These are phyloP conservation scores for Brachionichthys hirsutus DNA, from an alignment of 2,113 vertebrate genomes.

Conservation along the genomic window DNA sequence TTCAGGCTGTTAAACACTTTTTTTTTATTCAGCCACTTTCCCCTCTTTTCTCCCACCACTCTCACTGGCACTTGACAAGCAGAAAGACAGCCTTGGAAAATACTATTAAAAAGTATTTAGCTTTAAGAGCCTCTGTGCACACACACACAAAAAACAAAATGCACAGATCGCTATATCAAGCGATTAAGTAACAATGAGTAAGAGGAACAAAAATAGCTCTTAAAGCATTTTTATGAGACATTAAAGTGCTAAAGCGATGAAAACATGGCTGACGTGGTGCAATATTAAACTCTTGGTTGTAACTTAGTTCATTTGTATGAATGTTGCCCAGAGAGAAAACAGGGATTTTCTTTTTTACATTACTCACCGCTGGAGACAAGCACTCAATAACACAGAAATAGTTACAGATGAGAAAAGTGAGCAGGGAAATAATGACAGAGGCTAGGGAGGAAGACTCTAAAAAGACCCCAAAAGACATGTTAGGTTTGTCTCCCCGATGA, in stretches of 20 bases:
- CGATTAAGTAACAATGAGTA: constrained; percentile 44
- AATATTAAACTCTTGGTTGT: constrained; percentile 37
- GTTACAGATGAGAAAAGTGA: constrained; percentile 46
- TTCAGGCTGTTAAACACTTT: constrained; percentile 72
- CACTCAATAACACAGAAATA: constrained; percentile 16
- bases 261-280: constrained; percentile 29
- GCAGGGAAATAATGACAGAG: constrained; percentile 40
- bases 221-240: constrained; percentile 60
- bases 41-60: constrained; percentile 27
- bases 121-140: constrained; percentile 62
- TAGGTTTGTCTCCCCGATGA: constrained; percentile 67
- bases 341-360: constrained; percentile 19
- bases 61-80: constrained; percentile 72
- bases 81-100: constrained; percentile 76
- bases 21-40: constrained; percentile 33
- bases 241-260: constrained; percentile 21
- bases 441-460: constrained; percentile 39
- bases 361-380: constrained; percentile 20
- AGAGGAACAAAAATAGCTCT: constrained; percentile 42
- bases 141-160: no score
- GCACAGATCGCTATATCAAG: constrained; percentile 47
- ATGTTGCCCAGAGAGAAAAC: constrained; percentile 25
- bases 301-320: constrained; percentile 45
- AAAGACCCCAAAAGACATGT: constrained; percentile 63
- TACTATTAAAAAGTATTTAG: constrained; percentile 75